Base-by-base conservation (phyloP, 2,113 vertebrate genomes). In the Serranochromis macrocephalus region DNA sequence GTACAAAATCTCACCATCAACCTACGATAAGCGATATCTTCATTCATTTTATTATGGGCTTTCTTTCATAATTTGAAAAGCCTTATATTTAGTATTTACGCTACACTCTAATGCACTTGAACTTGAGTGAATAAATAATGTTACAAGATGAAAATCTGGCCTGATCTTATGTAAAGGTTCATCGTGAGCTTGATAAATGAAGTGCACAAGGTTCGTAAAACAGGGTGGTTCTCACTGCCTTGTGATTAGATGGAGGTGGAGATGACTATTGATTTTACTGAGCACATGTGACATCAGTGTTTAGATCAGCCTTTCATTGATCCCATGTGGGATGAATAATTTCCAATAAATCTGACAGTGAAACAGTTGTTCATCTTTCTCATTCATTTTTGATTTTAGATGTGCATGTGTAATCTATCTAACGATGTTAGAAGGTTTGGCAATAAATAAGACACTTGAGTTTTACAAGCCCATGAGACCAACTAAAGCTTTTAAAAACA, bases 401-500 rank as follows among this genome's bases (percentile, higher is more conserved):
- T 36, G 10, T 26, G 13, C 12, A 12, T 24, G 53, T 7, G 83
- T 61, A 87, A 87, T 79, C 54, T 16, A 13, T 38, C 26, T 81
- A 51, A 75, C 26, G 21, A 47, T 47, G 40, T 47, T 29, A 75
- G 45, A 24, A 1, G 24, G 1, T 47, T 75, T 61, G 33, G 54
- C n/a, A 61, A 36, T 75, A 82, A 82, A 78, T 61, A 42, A 58
- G 63, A 7, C 58, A 61, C 51, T 40, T 4, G 45, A 55, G 33
- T 58, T 85, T 85, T 82, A 85, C 55, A 17, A 58, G 9, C 36
- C 16, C n/a, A 40, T 81, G 63, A 81, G 31, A 80, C 40, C 5
- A 26, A 78, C 80, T 54, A 31, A 86, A 89, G 42, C 85, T 71
- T 83, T 85, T 66, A 47, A 84, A 84, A 83, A 54, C 68, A 49